A percentile compares a stretch with the other conserved stretches of the same genome.
Conservation (phyloP, 37 sponge, comb jelly and placozoan genomes). For the Geodia barretti region DNA sequence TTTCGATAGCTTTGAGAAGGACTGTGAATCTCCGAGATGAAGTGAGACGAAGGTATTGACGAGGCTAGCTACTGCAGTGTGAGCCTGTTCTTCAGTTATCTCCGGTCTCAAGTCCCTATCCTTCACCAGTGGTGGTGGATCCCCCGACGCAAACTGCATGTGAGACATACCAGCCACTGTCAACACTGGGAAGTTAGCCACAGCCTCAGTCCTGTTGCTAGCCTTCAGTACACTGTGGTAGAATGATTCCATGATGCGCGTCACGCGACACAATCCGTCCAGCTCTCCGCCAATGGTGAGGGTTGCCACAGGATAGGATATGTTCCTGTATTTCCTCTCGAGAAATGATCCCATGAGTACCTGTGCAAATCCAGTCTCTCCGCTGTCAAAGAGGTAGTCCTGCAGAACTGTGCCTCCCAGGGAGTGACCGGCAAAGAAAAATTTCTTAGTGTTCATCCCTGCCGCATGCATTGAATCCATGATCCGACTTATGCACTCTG, state of each 20-base stretch:
- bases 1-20: background rate
- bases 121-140: constrained; percentile 56
- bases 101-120: constrained; percentile 75
- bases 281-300: constrained; percentile 85
- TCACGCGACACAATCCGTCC: constrained; percentile 79
- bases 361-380: constrained; percentile 33
- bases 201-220: background rate
- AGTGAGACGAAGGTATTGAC: constrained; percentile 27
- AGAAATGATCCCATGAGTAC: constrained; percentile 78
- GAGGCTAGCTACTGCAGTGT: constrained; percentile 32
- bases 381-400: constrained; percentile 49
- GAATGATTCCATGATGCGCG: constrained; percentile 79
- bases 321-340: constrained; percentile 38
- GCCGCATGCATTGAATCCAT: constrained; percentile 28
- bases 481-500: constrained; percentile 38
- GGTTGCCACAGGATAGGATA: constrained; percentile 63
- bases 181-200: constrained; percentile 61
- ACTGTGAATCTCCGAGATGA: constrained; percentile 2
- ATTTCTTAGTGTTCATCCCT: constrained; percentile 54
- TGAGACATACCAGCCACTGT: constrained; percentile 76
- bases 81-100: constrained; percentile 62
- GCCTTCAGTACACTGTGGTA: constrained; percentile 54
- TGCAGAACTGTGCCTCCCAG: constrained; percentile 73
- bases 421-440: constrained; percentile 71
- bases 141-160: constrained; percentile 71